These are phyloP conservation scores for Esox lucius DNA, from an alignment of 2,797 vertebrate genomes.

Conservation along the genomic window DNA sequence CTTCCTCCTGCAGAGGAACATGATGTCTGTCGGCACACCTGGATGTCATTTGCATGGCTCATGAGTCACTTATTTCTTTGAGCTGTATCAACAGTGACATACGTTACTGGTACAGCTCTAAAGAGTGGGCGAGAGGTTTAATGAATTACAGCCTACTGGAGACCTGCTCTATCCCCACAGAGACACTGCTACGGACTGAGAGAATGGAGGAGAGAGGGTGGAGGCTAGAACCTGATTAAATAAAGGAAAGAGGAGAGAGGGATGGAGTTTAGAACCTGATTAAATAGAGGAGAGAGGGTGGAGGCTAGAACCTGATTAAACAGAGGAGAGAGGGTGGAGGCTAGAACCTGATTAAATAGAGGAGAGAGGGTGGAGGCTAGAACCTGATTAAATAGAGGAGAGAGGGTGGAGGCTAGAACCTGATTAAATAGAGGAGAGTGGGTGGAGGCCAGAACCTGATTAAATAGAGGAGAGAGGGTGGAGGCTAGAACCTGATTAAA, in stretches of 20 bases:
- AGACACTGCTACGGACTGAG: conserved; percentile 13
- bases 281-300: no score
- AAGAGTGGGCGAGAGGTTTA: conserved; percentile 49
- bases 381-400: no score
- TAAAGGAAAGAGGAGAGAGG: neutral
- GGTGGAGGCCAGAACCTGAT: neutral
- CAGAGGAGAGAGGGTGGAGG: neutral
- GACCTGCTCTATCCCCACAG: conserved; percentile 32
- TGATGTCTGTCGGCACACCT: conserved; percentile 19
- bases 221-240: neutral
- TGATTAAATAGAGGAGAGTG: no score
- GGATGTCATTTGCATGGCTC: conserved; percentile 52
- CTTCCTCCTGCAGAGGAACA: conserved; percentile 33
- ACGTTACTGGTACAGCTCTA: conserved; percentile 61
- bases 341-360: neutral
- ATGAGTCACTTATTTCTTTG: conserved; percentile 45
- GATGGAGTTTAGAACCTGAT: neutral
- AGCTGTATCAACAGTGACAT: conserved; percentile 50
- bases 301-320: no score
- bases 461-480: neutral
- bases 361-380: neutral
- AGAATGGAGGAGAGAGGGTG: no score
- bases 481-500: neutral
- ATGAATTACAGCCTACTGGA: conserved; percentile 60
- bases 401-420: neutral